Conservation (phyloP, 2,797 vertebrate genomes). For the Pogoniulus pusillus region DNA sequence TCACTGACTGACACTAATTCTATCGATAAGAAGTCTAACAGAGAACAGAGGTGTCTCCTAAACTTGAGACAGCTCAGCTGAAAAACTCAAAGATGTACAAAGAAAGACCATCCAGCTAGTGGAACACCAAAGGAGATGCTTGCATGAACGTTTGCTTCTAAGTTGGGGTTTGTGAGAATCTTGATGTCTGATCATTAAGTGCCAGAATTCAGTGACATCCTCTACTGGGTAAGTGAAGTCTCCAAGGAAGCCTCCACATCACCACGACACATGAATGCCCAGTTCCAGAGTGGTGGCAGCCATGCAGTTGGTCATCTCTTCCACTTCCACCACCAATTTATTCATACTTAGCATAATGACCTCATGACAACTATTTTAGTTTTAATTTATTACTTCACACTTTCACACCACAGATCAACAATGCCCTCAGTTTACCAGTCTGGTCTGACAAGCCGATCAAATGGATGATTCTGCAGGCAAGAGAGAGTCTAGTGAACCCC, state of each 20-base stretch:
- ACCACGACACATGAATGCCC: accelerated
- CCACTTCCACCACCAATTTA: not conserved
- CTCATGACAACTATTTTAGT: not conserved
- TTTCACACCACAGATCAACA: not conserved
- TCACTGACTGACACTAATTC: not conserved
- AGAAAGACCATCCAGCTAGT: not conserved
- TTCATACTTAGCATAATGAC: not conserved
- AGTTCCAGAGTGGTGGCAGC: not conserved
- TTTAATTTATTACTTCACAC: not conserved
- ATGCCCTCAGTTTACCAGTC: not conserved
- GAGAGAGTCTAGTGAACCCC: accelerated
- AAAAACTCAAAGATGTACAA: not conserved
- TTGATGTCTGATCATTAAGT: not conserved
- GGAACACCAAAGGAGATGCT: not conserved
- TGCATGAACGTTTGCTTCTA: not conserved
- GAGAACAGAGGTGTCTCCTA: not conserved
- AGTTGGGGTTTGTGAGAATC: not conserved
- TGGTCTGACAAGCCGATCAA: not conserved
- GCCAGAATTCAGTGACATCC: not conserved
- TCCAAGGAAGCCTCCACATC: not conserved
- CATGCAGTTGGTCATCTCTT: not conserved
- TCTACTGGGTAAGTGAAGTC: not conserved
- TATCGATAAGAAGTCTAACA: not conserved
- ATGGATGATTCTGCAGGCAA: not conserved
- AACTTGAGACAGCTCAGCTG: not conserved